Conservation (phyloP, 2,113 vertebrate genomes). For the Syngnathus typhle region DNA sequence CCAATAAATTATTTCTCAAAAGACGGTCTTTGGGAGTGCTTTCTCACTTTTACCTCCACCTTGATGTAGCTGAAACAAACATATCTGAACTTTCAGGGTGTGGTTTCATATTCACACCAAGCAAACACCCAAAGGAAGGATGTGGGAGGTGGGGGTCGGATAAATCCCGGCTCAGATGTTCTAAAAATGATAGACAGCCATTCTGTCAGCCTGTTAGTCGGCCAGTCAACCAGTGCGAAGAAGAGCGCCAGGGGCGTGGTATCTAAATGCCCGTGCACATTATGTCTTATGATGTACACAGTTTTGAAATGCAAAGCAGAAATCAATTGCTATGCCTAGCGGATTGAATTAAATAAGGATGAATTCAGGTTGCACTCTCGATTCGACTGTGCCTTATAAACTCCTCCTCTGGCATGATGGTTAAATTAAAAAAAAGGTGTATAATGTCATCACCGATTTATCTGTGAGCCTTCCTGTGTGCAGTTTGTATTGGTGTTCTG, state of each 20-base stretch:
- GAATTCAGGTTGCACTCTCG: constrained; percentile 32
- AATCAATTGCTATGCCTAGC: constrained; percentile 41
- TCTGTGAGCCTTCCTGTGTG: neutral
- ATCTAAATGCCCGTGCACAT: constrained; percentile 44
- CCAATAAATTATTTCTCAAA: neutral
- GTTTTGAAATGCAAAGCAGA: constrained; percentile 58
- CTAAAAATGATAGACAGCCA: constrained; percentile 46
- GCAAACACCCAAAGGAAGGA: constrained; percentile 42
- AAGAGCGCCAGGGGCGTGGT: constrained; percentile 39
- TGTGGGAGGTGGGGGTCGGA: constrained; percentile 25
- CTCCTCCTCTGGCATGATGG: constrained; percentile 10
- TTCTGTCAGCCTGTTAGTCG: constrained; percentile 44
- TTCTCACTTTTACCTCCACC: constrained; percentile 47
- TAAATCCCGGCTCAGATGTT: constrained; percentile 52
- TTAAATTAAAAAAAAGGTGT: constrained; percentile 8
- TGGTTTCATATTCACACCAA: constrained; percentile 41
- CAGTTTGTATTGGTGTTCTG: constrained; percentile 9
- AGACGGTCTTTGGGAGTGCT: constrained; percentile 27
- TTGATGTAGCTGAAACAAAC: constrained; percentile 53
- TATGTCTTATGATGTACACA: constrained; percentile 43
- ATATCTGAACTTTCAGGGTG: constrained; percentile 45
- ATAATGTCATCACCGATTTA: constrained; percentile 16
- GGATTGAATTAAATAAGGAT: constrained; percentile 29
- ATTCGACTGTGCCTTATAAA: constrained; percentile 34
- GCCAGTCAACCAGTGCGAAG: constrained; percentile 38